These are phyloP conservation scores for Pipa parva DNA, from an alignment of 2,113 vertebrate genomes.

Conservation along the genomic window DNA sequence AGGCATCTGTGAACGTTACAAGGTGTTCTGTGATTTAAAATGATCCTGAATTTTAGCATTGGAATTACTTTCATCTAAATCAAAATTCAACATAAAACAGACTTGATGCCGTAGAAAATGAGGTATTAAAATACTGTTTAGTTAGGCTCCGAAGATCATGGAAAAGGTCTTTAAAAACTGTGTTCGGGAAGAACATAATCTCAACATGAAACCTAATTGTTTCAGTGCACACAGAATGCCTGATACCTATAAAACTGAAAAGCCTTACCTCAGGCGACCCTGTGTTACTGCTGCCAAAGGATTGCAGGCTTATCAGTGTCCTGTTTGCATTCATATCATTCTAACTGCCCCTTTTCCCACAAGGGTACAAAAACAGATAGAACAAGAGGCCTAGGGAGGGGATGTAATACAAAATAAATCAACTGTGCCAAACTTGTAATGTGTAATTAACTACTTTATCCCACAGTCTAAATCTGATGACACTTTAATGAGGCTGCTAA, in stretches of 20 bases:
- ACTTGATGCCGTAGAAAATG: too few species aligned
- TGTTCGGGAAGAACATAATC: too few species aligned
- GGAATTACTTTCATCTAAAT: too few species aligned
- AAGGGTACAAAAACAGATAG: slow-evolving; percentile 31
- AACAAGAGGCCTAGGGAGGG: slow-evolving; percentile 26
- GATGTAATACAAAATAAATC: slow-evolving; percentile 21
- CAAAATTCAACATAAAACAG: too few species aligned
- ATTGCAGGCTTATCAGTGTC: slow-evolving; percentile 32
- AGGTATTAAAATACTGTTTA: too few species aligned
- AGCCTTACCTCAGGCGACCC: slow-evolving; percentile 32
- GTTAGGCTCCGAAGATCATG: too few species aligned
- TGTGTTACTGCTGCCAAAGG: slow-evolving; percentile 23
- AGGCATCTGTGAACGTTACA: too few species aligned
- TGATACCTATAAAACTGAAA: slow-evolving; percentile 15
- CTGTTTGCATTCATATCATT: slow-evolving; percentile 37
- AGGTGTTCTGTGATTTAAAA: too few species aligned
- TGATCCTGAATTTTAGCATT: too few species aligned
- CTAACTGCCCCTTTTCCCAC: slow-evolving; percentile 31
- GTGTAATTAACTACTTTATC: slow-evolving; percentile 34
- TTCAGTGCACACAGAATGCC: neutral
- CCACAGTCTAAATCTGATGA: slow-evolving; percentile 28
- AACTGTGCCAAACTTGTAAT: slow-evolving; percentile 22
- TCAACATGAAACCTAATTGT: neutral
- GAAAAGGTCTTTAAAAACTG: too few species aligned
- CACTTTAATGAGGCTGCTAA: slow-evolving; percentile 28